phyloP scores from a whole-genome alignment of 2,888 invertebrate species.

The Bombyx huttoni region DNA sequence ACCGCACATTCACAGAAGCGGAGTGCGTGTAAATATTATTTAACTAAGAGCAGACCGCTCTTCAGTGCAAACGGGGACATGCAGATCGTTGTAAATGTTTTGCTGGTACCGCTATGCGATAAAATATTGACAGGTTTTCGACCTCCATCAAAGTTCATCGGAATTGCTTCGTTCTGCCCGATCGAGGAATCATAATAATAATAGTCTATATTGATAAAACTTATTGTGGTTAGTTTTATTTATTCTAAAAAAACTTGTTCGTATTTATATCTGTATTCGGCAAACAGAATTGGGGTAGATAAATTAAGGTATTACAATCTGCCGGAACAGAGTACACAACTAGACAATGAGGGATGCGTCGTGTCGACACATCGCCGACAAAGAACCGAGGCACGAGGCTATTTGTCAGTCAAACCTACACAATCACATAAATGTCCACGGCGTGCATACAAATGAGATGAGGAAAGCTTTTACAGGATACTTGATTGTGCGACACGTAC shows the following conservation, averaged over 20 bases:
- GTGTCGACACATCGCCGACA: slow-evolving; percentile 44
- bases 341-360: slow-evolving; percentile 38
- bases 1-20: slow-evolving; percentile 49
- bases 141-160: slow-evolving; percentile 7
- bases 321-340: slow-evolving; percentile 28
- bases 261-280: too few relatives aligned
- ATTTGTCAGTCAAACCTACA: slow-evolving; percentile 45
- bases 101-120: slow-evolving; percentile 32
- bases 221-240: slow-evolving; percentile 7
- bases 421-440: slow-evolving; percentile 27
- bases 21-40: slow-evolving; percentile 42
- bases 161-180: not conserved
- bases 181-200: not conserved
- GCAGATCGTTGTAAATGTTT: slow-evolving; percentile 27
- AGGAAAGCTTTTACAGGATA: slow-evolving; percentile 24
- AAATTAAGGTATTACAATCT: slow-evolving; percentile 10
- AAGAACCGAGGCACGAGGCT: slow-evolving; percentile 37
- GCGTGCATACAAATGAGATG: slow-evolving; percentile 41
- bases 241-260: too few relatives aligned
- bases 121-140: slow-evolving; percentile 34
- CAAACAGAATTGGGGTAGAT: not conserved
- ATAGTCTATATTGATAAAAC: too few relatives aligned
- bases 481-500: slow-evolving; percentile 15
- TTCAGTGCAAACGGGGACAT: not conserved
- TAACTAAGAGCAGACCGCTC: slow-evolving; percentile 17